These are phyloP conservation scores for Panthera uncia DNA, from an alignment of 2,113 vertebrate genomes.

Conservation along the genomic window DNA sequence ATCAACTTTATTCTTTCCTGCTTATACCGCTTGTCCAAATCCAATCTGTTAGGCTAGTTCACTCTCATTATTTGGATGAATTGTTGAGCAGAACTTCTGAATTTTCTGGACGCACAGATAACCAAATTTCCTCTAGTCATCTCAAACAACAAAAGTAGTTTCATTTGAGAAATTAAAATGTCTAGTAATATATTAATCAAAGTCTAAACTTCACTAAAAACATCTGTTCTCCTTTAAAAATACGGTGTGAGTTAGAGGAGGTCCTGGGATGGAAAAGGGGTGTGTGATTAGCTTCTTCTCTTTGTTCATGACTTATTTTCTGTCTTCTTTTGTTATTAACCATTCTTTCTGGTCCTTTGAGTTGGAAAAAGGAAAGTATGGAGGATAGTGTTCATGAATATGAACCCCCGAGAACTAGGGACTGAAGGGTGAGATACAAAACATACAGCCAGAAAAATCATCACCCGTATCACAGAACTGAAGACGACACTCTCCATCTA, in stretches of 20 bases:
- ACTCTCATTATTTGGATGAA: not conserved
- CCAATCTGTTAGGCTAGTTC: not conserved
- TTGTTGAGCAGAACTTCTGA: not conserved
- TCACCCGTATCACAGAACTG: not conserved
- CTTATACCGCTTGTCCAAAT: not conserved
- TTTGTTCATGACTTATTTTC: not conserved
- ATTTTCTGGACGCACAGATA: not conserved
- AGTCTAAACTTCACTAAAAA: not conserved
- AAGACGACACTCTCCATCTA: rapidly evolving
- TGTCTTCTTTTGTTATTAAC: not conserved
- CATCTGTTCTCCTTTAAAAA: not conserved
- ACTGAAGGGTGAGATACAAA: not conserved
- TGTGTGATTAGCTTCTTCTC: not conserved
- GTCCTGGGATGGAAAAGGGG: rapidly evolving
- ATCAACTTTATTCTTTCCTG: not conserved
- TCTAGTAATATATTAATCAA: not conserved
- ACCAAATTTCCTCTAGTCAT: not conserved
- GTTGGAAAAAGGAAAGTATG: not conserved
- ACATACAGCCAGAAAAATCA: not conserved
- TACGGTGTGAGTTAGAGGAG: not conserved
- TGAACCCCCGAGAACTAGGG: rapidly evolving
- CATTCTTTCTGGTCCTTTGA: not conserved
- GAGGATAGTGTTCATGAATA: not conserved
- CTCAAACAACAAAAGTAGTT: not conserved
- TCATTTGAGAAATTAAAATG: not conserved